phyloP scores from a whole-genome alignment of 1,140 invertebrate species.

The Apis mellifera region Amel_HAv3.1 CM009932.2:730501-731000 shows the following conservation, averaged over 20 bases:
- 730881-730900: background rate
- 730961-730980: background rate
- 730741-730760: conserved; percentile 75
- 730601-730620: conserved; percentile 73
- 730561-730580: conserved; percentile 69
- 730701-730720: conserved; percentile 73
- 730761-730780: conserved; percentile 71
- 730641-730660: conserved; percentile 71
- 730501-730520: conserved; percentile 78
- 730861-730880: conserved; percentile 29
- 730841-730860: conserved; percentile 79
- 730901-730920: background rate
- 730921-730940: conserved; percentile 29
- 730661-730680: conserved; percentile 66
- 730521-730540: conserved; percentile 75
- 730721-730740: conserved; percentile 74
- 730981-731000: no score
- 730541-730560: conserved; percentile 72
- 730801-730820: conserved; percentile 72
- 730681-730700: conserved; percentile 60
- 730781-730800: conserved; percentile 60
- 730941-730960: background rate
- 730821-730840: conserved; percentile 77
- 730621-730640: conserved; percentile 74
- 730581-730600: conserved; percentile 69